phyloP scores from a whole-genome alignment of 2,888 invertebrate genomes.

The Callinectes sapidus region DNA sequence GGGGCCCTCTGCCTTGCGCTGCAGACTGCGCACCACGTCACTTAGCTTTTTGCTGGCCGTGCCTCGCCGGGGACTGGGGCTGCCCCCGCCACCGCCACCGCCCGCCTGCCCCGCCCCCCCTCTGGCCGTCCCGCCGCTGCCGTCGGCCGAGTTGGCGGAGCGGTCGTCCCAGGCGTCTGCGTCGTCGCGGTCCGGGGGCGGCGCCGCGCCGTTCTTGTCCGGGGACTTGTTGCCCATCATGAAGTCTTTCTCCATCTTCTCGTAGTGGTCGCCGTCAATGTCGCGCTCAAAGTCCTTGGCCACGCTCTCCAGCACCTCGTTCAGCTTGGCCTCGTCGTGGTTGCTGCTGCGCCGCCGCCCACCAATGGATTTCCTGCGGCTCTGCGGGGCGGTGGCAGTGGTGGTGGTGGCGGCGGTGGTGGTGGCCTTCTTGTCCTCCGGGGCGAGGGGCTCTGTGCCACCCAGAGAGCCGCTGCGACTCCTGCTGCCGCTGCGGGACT shows the following conservation, averaged over 20 bases:
- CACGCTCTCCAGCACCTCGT: slow-evolving; percentile 70
- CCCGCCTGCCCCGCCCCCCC: background rate
- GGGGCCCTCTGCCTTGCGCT: slow-evolving; percentile 70
- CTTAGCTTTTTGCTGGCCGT: slow-evolving; percentile 66
- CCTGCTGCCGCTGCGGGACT: slow-evolving; percentile 39
- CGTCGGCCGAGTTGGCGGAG: slow-evolving; percentile 39
- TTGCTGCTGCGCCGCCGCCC: slow-evolving; percentile 65
- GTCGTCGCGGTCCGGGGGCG: background rate
- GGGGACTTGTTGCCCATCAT: slow-evolving; percentile 71
- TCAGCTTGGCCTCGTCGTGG: slow-evolving; percentile 71
- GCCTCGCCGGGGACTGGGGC: slow-evolving; percentile 46
- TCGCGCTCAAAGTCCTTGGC: slow-evolving; percentile 71
- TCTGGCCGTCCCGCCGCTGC: background rate
- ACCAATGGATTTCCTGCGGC: slow-evolving; percentile 50
- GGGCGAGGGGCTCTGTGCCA: background rate
- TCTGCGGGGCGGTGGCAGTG: background rate
- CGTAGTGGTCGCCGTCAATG: slow-evolving; percentile 71
- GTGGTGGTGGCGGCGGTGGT: background rate
- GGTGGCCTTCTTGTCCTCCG: slow-evolving; percentile 16
- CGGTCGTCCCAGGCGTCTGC: slow-evolving; percentile 17
- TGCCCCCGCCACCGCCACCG: slow-evolving; percentile 47
- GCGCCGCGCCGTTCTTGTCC: slow-evolving; percentile 57
- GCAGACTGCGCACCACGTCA: slow-evolving; percentile 71
- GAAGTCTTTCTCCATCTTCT: slow-evolving; percentile 71
- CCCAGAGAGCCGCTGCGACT: slow-evolving; percentile 50